Evolutionary conservation across 2,888 invertebrate genomes (phyloP), one percentile per base, ranked within the genome.

Genomic region (Atethmia centrago): DNA sequence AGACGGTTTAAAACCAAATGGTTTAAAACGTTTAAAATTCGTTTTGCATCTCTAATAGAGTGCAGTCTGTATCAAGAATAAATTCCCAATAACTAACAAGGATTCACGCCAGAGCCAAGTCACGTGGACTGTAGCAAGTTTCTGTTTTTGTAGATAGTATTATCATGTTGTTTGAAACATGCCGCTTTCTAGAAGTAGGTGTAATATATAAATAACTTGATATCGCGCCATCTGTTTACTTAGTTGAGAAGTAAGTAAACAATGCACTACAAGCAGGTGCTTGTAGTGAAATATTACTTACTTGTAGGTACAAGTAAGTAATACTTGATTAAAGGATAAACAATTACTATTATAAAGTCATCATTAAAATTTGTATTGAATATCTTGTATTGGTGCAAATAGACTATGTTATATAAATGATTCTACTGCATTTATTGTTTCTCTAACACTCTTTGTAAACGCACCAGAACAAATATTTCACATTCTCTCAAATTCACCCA

Each of bases 161-260:
- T 19, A 45, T 28, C 19, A 7, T 42, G 7, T 45, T 71, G n/a
- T 72, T 77, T 72, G 21, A 65, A 79, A 42, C 42, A 10, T 49
- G 3, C 59, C 73, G 73, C 59, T 31, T 51, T 65, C n/a, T 49
- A 42, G 28, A 65, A 31, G 16, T 28, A n/a, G 1, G 40, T n/a
- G 14, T 51, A 36, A 40, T 45, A 21, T 25, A 47, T 69, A 47
- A 45, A 63, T 51, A 62, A 31, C 42, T 71, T 47, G 10, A 21
- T 65, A 77, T 40, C 25, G 19, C 82, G 85, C 82, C 86, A 85
- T 86, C 86, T 84, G 42, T 84, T 71, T 75, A n/a, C 63, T 74
- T 65, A 56, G n/a, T 36, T 28, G 9, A 63, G 65, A 74, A 80
- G 7, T 74, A 72, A 64, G 14, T 51, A 42, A 56, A 61, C 42